These are phyloP conservation scores for Montipora capricornis DNA, from an alignment of 64 coral and sea anemone genomes.

Conservation along the genomic window DNA sequence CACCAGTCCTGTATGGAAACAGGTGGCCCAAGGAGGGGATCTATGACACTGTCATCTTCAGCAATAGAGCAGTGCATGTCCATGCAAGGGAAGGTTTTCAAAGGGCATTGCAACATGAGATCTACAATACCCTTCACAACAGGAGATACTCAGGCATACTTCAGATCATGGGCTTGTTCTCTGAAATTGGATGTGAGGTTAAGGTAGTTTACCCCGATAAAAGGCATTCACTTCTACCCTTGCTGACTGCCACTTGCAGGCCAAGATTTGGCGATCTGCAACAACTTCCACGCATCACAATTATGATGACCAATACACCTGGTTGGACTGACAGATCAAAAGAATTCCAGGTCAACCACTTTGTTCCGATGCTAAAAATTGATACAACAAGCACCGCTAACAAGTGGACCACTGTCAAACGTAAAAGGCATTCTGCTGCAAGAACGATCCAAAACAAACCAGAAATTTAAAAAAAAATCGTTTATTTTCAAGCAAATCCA, in stretches of 20 bases:
- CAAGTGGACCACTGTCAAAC: neutral
- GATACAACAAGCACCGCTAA: neutral
- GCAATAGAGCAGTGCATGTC: conserved; percentile 15
- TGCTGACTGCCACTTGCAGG: conserved; percentile 12
- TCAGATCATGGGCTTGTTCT: conserved; percentile 45
- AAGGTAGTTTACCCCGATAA: conserved; percentile 40
- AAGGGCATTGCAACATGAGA: conserved; percentile 35
- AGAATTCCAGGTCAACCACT: conserved; percentile 13
- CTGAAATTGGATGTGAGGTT: conserved; percentile 22
- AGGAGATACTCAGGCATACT: conserved; percentile 5
- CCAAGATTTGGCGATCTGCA: conserved; percentile 17
- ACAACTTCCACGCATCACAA: conserved; percentile 26
- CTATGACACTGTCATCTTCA: conserved; percentile 28
- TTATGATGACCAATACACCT: conserved; percentile 34
- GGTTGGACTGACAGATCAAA: conserved; percentile 19
- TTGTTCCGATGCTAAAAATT: conserved; percentile 2
- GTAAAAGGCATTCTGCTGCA: conserved; percentile 5
- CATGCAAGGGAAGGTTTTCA: neutral
- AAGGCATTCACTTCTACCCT: conserved; percentile 2
- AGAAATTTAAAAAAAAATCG: neutral
- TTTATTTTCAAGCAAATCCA: neutral
- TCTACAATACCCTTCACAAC: neutral
- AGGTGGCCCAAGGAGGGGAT: conserved; percentile 14
- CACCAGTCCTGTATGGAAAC: neutral
- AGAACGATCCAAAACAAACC: neutral